Percentiles rank a stretch among this genome's conserved stretches.
Conservation (phyloP, 2,888 invertebrate species). For the Agrochola circellaris region DNA sequence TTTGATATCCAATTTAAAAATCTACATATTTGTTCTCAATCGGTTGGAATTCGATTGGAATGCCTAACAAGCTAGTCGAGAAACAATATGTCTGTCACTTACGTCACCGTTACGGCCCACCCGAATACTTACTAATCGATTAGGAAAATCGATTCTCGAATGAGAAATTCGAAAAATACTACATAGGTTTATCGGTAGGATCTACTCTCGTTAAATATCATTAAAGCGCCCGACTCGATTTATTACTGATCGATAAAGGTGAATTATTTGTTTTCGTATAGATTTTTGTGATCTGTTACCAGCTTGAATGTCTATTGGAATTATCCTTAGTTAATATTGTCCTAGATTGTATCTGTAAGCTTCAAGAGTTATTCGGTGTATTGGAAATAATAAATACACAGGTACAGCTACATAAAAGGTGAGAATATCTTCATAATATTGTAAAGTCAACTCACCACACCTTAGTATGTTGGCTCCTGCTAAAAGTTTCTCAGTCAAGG, state of each 20-base stretch:
- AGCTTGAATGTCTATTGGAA: slow-evolving; percentile 60
- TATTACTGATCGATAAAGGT: slow-evolving; percentile 81
- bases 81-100: slow-evolving; percentile 73
- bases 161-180: slow-evolving; percentile 74
- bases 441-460: neutral
- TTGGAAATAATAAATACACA: slow-evolving; percentile 2
- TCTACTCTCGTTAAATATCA: slow-evolving; percentile 84
- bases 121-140: slow-evolving; percentile 82
- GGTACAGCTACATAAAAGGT: neutral
- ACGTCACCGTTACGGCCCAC: slow-evolving; percentile 70
- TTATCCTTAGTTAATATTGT: slow-evolving; percentile 57
- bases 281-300: slow-evolving; percentile 65
- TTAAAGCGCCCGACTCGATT: slow-evolving; percentile 82
- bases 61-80: slow-evolving; percentile 70
- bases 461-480: neutral
- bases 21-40: slow-evolving; percentile 63
- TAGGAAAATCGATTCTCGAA: slow-evolving; percentile 80
- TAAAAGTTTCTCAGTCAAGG: neutral
- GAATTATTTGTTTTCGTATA: slow-evolving; percentile 79
- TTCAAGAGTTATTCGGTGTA: slow-evolving; percentile 10
- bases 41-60: slow-evolving; percentile 75
- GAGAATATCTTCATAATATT: neutral
- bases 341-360: slow-evolving; percentile 40
- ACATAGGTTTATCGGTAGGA: slow-evolving; percentile 75
- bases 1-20: slow-evolving; percentile 71